phyloP scores from a whole-genome alignment of 2,888 invertebrate species.

The Monoplex corrugatus region DNA sequence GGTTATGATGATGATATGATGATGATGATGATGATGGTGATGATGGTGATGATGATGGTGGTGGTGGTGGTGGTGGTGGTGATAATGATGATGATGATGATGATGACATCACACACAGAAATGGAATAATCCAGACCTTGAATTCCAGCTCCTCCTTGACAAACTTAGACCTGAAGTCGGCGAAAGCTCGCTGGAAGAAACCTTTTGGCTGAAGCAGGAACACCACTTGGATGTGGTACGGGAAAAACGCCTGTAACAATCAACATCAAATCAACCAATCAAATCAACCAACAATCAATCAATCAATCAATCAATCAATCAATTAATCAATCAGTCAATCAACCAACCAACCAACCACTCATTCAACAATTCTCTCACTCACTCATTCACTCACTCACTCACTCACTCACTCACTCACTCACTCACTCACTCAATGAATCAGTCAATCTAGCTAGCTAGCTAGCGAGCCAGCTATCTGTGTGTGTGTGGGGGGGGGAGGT shows the following conservation, averaged over 20 bases:
- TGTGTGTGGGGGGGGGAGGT: too few species aligned
- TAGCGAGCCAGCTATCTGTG: too few species aligned
- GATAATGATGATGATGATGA: too few species aligned
- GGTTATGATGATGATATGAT: too few species aligned
- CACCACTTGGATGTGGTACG: conserved; percentile 94
- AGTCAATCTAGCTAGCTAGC: too few species aligned
- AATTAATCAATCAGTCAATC: not conserved
- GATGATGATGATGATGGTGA: too few species aligned
- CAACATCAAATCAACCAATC: not conserved
- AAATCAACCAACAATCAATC: too few species aligned
- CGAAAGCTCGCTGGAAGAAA: conserved; percentile 96
- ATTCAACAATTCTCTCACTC: not conserved
- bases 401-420: not conserved
- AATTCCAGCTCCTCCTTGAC: conserved; percentile 96
- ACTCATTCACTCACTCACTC: not conserved
- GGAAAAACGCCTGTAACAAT: conserved; percentile 90
- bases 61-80: too few species aligned
- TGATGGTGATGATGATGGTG: too few species aligned
- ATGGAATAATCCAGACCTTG: conserved; percentile 85
- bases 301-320: not conserved
- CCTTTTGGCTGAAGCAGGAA: conserved; percentile 96
- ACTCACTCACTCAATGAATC: not conserved
- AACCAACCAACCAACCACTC: not conserved
- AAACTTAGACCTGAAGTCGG: conserved; percentile 91
- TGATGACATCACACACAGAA: too few species aligned